Base-by-base conservation (phyloP, 2,888 invertebrate genomes). In the Molanna angustata region DNA sequence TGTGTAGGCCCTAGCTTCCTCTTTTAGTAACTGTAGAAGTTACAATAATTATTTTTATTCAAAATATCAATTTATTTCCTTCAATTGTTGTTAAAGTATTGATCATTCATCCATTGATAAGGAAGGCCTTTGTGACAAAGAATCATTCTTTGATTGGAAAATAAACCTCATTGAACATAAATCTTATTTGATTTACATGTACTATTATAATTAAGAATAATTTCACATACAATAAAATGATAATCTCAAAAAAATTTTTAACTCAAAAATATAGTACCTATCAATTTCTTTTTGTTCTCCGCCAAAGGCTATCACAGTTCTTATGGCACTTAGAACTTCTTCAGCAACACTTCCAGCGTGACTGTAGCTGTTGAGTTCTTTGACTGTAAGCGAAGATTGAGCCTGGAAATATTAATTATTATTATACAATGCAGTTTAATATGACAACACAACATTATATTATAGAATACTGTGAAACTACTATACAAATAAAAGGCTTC, bases 301-400 rank as follows among this genome's bases (percentile, higher is more conserved):
- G 2, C 83, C 85, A 63, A 89, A 90, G 0, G 90, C 85, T 1
- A 86, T 74, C 0, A 90, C 85, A 0, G 90, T 90, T 56, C 84
- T 72, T 44, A 88, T 80, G 20, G 84, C 81, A 1, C 83, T 77
- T 19, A 90, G 73, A 0, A 85, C 88, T 65, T 90, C 89, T 65
- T 89, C 87, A 7, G 86, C 90, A 0, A 87, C 79, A 9, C 78
- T 72, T 0, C 88, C 88, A 0, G 90, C 90, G 45, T 80, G 74
- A 0, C 88, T 84, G 67, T 92, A 92, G 6, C 84, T 80, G 19
- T 74, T 68, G 42, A 83, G 71, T 64, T 87, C 86, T 59, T 78
- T 76, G 4, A 74, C 76, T 0, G 84, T 79, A 49, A 82, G 72
- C 1, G 79, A 76, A 9, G 84, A 82, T 63, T 86, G 86, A 64